Evolutionary conservation across 2,113 vertebrate species (phyloP), one percentile per base, ranked within the genome.

Genomic region (Glareola pratincola): DNA sequence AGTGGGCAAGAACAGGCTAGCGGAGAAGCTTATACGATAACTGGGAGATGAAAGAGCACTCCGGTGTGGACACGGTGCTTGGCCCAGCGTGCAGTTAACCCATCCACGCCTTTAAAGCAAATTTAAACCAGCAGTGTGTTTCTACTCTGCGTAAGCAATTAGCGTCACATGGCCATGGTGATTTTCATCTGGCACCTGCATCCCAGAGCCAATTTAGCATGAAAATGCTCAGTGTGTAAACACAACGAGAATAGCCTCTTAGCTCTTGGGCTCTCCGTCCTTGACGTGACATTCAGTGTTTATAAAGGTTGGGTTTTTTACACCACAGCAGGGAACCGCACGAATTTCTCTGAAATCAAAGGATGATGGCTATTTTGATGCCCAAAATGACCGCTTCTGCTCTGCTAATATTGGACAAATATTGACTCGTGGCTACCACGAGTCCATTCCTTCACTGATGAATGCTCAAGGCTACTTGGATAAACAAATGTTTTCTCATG

Each of bases 401-500:
- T 85, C 57, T 23, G 87, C 30, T 94, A 75, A 56, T 75, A 50
- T 24, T 68, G 77, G 73, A 14, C 62, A 96, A 92, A 96, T 91
- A 95, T 95, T 95, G 97, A 97, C 86, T 94, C 4, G 8, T 41
- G 86, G 86, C 88, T 85, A 73, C 95, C 21, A 53, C 0, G 0
- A 47, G 83, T 59, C 77, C 63, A 5, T 93, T 88, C 86, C 66
- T 92, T 91, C 92, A 73, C 85, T 72, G 95, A 64, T 91, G 80
- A 94, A 14, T 48, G 92, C 94, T 96, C 80, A 78, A 92, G 91
- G 92, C 92, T 94, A 94, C 92, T 96, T 96, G 94, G 76, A 92
- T 97, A 96, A 97, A 96, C 93, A 96, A 93, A 96, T 87, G 77
- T 64, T 45, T 92, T n/a, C 92, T 88, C 93, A 95, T 94, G 89